Percentiles rank a stretch among this genome's conserved stretches.
Evolutionary conservation across 2,888 invertebrate species (phyloP).

Genomic region (Pecten maximus): DNA sequence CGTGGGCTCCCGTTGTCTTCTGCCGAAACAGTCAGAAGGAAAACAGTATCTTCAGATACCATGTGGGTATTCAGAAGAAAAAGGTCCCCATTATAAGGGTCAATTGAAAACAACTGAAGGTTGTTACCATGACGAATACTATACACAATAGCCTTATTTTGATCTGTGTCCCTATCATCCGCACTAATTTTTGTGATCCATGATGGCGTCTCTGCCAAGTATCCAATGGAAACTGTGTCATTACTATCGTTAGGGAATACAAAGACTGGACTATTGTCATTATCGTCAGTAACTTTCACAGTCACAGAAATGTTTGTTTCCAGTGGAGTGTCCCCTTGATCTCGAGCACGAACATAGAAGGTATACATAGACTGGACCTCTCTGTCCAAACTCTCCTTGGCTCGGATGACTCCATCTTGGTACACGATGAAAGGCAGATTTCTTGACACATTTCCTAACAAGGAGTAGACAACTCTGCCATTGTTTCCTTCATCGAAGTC

Average conservation of each 20-base stretch:
- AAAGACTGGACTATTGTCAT: conserved; percentile 92
- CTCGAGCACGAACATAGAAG: conserved; percentile 92
- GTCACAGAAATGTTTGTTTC: conserved; percentile 94
- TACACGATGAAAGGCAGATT: conserved; percentile 76
- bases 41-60: conserved; percentile 58
- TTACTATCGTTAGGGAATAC: conserved; percentile 72
- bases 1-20: conserved; percentile 62
- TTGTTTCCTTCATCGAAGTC: conserved; percentile 96
- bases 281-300: conserved; percentile 96
- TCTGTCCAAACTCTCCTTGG: conserved; percentile 92
- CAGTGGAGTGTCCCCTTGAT: conserved; percentile 86
- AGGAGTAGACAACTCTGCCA: conserved; percentile 87
- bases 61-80: conserved; percentile 61
- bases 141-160: conserved; percentile 95
- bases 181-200: conserved; percentile 88
- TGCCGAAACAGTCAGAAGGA: conserved; percentile 56
- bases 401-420: conserved; percentile 89
- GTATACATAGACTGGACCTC: conserved; percentile 93
- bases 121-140: conserved; percentile 92
- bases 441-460: conserved; percentile 75
- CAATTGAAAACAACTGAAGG: conserved; percentile 61
- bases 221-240: conserved; percentile 68
- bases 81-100: conserved; percentile 60
- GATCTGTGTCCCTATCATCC: conserved; percentile 94
- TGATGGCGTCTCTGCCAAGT: conserved; percentile 67